Conservation (phyloP, 2,888 invertebrate species). For the Drosophila paranaensis region DNA sequence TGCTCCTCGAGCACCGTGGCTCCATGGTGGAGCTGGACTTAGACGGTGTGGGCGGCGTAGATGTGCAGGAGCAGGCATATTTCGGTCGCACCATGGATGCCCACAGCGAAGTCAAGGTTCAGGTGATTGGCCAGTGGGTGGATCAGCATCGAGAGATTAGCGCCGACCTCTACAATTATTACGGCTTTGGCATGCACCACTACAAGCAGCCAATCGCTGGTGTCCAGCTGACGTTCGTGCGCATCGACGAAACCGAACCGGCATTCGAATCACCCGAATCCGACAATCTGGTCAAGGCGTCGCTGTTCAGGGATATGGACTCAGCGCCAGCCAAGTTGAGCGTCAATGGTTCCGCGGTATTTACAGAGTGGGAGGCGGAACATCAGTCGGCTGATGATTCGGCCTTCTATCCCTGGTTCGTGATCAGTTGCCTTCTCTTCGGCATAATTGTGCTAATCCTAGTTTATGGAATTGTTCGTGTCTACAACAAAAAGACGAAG, state of each 20-base stretch:
- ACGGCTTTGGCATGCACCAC: constrained; percentile 74
- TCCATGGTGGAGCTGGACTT: constrained; percentile 72
- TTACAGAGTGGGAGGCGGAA: constrained; percentile 54
- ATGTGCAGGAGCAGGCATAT: constrained; percentile 77
- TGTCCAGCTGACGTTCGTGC: constrained; percentile 66
- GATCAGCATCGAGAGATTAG: constrained; percentile 77
- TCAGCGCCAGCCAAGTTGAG: constrained; percentile 40
- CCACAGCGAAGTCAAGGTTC: constrained; percentile 73
- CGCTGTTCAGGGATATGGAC: constrained; percentile 51
- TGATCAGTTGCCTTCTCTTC: constrained; percentile 65
- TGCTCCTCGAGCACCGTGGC: constrained; percentile 77
- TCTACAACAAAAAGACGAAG: constrained; percentile 60
- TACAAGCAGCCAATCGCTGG: constrained; percentile 65
- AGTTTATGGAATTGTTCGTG: constrained; percentile 68
- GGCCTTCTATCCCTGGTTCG: constrained; percentile 78
- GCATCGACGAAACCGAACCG: constrained; percentile 80
- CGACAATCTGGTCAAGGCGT: constrained; percentile 63
- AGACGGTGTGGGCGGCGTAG: constrained; percentile 75
- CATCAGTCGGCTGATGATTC: constrained; percentile 47
- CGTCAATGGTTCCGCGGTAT: constrained; percentile 26
- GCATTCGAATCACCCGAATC: constrained; percentile 76
- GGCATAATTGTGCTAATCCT: constrained; percentile 59
- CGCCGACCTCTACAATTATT: constrained; percentile 81
- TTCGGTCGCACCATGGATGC: constrained; percentile 81
- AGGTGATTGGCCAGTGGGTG: constrained; percentile 82